Evolutionary conservation across 2,888 invertebrate genomes (phyloP).

Genomic region (Ormia ochracea): DNA sequence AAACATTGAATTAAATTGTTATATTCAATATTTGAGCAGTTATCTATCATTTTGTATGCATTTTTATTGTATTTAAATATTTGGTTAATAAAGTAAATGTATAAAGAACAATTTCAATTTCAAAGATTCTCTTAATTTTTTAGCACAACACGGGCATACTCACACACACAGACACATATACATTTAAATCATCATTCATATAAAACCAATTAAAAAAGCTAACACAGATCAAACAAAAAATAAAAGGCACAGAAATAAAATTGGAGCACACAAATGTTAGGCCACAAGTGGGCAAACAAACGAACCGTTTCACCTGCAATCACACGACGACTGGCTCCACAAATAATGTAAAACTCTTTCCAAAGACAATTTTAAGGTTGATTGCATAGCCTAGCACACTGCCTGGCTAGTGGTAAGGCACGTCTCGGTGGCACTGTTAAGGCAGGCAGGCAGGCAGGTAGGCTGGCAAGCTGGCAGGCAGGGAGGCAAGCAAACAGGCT

Average conservation of each 20-base stretch:
- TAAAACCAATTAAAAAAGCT: slow-evolving; percentile 27
- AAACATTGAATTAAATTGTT: slow-evolving; percentile 23
- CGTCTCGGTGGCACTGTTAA: slow-evolving; percentile 44
- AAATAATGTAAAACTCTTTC: slow-evolving; percentile 44
- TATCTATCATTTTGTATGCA: no score
- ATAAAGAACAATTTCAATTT: slow-evolving; percentile 26
- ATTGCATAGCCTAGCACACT: slow-evolving; percentile 37
- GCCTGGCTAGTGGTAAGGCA: slow-evolving; percentile 32
- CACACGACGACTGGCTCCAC: slow-evolving; percentile 58
- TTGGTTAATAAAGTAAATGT: no score
- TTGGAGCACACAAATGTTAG: slow-evolving; percentile 48
- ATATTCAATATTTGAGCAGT: neutral
- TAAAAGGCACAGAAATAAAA: slow-evolving; percentile 24
- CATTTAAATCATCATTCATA: neutral
- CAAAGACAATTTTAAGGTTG: slow-evolving; percentile 41
- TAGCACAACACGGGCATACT: slow-evolving; percentile 3
- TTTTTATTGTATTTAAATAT: no score
- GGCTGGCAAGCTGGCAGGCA: no score
- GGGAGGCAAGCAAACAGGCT: no score
- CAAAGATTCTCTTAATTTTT: slow-evolving; percentile 41
- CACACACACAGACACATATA: slow-evolving; percentile 7
- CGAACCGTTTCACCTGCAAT: slow-evolving; percentile 64
- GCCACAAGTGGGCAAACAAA: slow-evolving; percentile 61
- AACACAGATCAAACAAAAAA: slow-evolving; percentile 31
- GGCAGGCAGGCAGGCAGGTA: slow-evolving; percentile 28